Percentiles rank a stretch among this genome's conserved stretches.
phyloP scores from a whole-genome alignment of 2,888 invertebrate genomes.

The Panopea generosa region DNA sequence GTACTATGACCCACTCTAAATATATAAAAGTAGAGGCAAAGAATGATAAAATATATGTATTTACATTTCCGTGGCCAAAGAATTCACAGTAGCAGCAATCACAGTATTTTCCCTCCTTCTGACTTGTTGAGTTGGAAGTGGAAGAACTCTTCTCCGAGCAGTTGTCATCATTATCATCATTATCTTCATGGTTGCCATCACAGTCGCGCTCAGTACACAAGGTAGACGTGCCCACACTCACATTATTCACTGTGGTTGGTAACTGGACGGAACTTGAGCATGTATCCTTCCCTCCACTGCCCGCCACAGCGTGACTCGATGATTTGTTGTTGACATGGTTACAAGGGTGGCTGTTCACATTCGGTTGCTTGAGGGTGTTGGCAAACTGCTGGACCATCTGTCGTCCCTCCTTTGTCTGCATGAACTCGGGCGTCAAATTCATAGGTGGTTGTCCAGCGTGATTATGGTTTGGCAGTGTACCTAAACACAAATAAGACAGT shows the following conservation, averaged over 20 bases:
- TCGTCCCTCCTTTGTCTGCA: slow-evolving; percentile 64
- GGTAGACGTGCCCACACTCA: slow-evolving; percentile 79
- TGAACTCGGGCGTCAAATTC: slow-evolving; percentile 62
- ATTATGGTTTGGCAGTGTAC: slow-evolving; percentile 40
- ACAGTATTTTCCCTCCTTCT: slow-evolving; percentile 87
- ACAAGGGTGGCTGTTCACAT: slow-evolving; percentile 29
- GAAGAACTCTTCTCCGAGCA: slow-evolving; percentile 86
- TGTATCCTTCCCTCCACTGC: background rate
- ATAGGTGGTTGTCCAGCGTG: slow-evolving; percentile 39
- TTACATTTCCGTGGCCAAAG: slow-evolving; percentile 90
- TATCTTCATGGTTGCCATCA: slow-evolving; percentile 80
- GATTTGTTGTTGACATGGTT: slow-evolving; percentile 55
- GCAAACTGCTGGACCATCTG: slow-evolving; percentile 66
- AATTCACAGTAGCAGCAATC: slow-evolving; percentile 93
- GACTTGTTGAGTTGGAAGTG: slow-evolving; percentile 85
- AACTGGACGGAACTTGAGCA: slow-evolving; percentile 68
- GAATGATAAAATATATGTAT: no score
- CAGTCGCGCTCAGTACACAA: slow-evolving; percentile 78
- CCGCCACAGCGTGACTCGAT: slow-evolving; percentile 1
- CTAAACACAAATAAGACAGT: slow-evolving; percentile 15
- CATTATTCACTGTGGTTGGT: slow-evolving; percentile 77
- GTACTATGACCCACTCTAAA: no score
- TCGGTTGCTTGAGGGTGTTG: slow-evolving; percentile 57
- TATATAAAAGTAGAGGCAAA: no score
- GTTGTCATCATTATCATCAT: slow-evolving; percentile 84